phyloP scores from a whole-genome alignment of 1,140 invertebrate species.

The Ceratitis capitata region DNA sequence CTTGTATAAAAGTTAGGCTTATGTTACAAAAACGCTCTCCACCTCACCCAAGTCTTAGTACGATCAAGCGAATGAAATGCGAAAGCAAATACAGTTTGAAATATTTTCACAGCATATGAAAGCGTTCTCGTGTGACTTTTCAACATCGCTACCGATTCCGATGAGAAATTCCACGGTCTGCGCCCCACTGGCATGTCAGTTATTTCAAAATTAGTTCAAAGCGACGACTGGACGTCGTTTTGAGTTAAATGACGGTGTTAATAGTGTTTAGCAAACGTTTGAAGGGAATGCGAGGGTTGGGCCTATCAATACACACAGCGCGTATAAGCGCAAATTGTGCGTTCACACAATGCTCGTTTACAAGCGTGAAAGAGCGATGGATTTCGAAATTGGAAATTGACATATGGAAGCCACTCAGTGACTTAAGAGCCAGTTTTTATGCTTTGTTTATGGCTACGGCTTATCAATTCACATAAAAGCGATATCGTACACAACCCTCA shows the following conservation, averaged over 20 bases:
- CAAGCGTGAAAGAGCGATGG: background rate
- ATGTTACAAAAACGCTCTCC: background rate
- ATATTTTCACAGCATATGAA: background rate
- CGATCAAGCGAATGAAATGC: background rate
- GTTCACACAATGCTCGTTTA: background rate
- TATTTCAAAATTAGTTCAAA: background rate
- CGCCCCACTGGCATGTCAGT: background rate
- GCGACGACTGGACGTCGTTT: background rate
- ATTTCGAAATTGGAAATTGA: background rate
- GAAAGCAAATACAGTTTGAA: background rate
- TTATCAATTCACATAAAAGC: background rate
- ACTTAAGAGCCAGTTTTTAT: no score
- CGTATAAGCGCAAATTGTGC: background rate
- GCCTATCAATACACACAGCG: background rate
- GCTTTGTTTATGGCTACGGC: background rate
- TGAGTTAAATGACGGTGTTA: background rate
- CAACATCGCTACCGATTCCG: slow-evolving; percentile 6
- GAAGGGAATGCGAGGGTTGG: background rate
- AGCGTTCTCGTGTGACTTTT: slow-evolving; percentile 23
- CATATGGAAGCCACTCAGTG: background rate
- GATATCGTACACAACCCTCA: background rate
- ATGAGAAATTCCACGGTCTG: background rate
- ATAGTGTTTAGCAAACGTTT: background rate
- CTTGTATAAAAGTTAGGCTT: no score
- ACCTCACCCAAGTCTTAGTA: background rate